phyloP scores from a whole-genome alignment of 2,888 invertebrate species.

The Punctoribates punctum region DNA sequence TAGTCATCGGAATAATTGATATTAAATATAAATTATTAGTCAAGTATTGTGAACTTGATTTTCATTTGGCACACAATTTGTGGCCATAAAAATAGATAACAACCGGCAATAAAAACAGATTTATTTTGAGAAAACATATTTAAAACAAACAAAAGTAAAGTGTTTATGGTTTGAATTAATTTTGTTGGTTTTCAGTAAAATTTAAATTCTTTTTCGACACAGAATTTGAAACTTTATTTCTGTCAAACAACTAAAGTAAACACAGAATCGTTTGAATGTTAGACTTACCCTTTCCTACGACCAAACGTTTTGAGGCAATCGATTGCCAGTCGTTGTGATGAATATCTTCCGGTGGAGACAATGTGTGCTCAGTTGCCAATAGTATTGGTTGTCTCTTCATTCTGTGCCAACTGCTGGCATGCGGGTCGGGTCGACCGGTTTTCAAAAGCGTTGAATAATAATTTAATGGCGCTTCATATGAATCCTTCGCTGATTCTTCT shows the following conservation, averaged over 20 bases:
- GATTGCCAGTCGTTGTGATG: background rate
- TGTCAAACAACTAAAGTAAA: background rate
- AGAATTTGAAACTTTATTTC: background rate
- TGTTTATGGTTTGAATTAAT: no score
- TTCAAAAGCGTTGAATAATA: background rate
- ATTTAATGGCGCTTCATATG: background rate
- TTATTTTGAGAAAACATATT: background rate
- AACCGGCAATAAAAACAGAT: background rate
- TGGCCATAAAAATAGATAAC: background rate
- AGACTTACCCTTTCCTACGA: conserved; percentile 15
- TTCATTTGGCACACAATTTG: background rate
- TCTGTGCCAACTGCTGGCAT: background rate
- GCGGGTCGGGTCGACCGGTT: background rate
- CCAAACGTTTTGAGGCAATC: background rate
- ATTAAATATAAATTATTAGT: no score
- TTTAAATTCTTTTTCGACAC: no score
- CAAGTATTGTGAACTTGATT: background rate
- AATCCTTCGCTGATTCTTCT: conserved; percentile 18
- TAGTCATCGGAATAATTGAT: no score
- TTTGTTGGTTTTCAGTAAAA: no score
- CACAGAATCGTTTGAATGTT: conserved; percentile 8
- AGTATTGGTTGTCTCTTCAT: background rate
- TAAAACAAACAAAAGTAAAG: no score
- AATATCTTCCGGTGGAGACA: conserved; percentile 9
- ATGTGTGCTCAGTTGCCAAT: background rate